Evolutionary conservation across 2,113 vertebrate genomes (phyloP), one percentile per base, ranked within the genome.

Genomic region (Syrrhaptes paradoxus): DNA sequence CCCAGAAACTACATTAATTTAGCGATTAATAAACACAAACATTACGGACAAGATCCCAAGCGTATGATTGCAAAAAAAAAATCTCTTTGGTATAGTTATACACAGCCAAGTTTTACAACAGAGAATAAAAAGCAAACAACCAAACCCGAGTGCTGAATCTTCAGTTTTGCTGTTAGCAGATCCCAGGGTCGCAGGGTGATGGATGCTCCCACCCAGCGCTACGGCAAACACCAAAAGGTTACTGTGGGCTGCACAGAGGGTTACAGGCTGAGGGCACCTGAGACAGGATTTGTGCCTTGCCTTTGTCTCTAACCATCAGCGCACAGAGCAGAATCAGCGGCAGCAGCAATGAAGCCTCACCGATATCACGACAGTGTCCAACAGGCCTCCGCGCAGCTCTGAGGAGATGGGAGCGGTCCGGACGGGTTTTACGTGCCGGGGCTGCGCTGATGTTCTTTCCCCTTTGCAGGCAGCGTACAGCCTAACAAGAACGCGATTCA

Each of bases 301-400:
- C 24, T 79, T 31, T 6, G 41, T 41, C 41, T 31, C 17, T 46
- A 12, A 46, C 5, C 1, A 14, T 17, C 78, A 66, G 45, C 12
- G 8, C 18, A 15, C 0, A 8, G 54, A 1, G 5, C 29, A 48
- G 38, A 7, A 32, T 9, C 29, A 2, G n/a, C 5, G 2, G 4
- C 20, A 17, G 22, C 38, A 26, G 38, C 13, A 54, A 29, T 2
- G 24, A 31, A 66, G n/a, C 61, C 55, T 31, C 10, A 1, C 29
- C 5, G 36, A 5, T 1, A n/a, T 43, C 82, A 15, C 28, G 1
- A 3, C 2, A 17, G 46, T 10, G 24, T 11, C 0, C 1, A 21
- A 25, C 17, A 31, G 54, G 61, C 43, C 48, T 5, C 29, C 4
- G 41, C 1, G 7, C 0, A 19, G 22, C 2, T 9, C 32, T 1